Evolutionary conservation across 2,797 vertebrate species (phyloP), one percentile per base, ranked within the genome.

Genomic region (Rhinatrema bivittatum): DNA sequence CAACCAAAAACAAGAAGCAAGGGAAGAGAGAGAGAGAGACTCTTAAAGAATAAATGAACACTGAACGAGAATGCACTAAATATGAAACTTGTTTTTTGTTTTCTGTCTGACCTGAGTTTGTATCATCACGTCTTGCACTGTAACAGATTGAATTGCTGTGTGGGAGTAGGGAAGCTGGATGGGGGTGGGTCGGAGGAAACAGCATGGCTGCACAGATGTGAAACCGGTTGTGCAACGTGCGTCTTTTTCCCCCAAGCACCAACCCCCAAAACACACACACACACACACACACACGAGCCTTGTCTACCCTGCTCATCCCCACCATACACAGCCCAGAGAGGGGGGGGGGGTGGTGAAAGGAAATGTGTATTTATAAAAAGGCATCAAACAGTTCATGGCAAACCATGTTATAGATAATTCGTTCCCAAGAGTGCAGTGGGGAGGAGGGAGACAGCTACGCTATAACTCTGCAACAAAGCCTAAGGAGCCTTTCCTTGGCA

Each of bases 361-460:
- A 75, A 29, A 53, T 62, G 68, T 60, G 82, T 78, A 60, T 82
- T 76, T 84, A 68, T 74, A 81, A 85, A 84, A 85, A 93, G 85
- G 86, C 86, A 89, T 87, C 86, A 62, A 84, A 88, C 76, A 86
- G 80, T 84, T 81, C 81, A 79, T 82, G 83, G 79, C 84, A 80
- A 86, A 85, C 61, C 43, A 67, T 51, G 68, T 54, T 52, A 81
- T 65, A 82, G 76, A 82, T 78, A 79, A 76, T 24, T 42, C 26
- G 18, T 20, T 28, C 29, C 23, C 32, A 39, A 32, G 21, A 34
- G 16, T 20, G 8, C 15, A 31, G n/a, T n/a, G n/a, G 59, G 45
- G 35, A 70, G n/a, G 79, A 60, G 43, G 53, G 74, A 72, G 72
- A 58, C 52, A 70, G 65, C 70, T 70, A 62, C 66, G n/a, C 21